Conservation (phyloP, 2,797 vertebrate species). For the Cuniculus paca region DNA sequence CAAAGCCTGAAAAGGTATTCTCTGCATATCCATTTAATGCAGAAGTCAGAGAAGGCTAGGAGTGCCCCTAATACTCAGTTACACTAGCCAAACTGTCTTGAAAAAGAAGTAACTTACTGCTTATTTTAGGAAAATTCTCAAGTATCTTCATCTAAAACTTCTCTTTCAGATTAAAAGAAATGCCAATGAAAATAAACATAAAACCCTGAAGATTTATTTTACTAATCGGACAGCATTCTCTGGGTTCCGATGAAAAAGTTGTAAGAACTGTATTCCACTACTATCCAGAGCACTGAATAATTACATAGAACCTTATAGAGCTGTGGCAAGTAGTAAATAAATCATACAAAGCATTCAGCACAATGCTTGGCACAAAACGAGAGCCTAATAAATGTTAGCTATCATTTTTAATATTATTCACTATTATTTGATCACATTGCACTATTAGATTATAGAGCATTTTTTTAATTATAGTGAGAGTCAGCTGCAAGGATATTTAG, state of each 20-base stretch:
- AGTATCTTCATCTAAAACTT: slow-evolving; percentile 39
- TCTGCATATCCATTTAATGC: neutral
- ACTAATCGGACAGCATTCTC: slow-evolving; percentile 34
- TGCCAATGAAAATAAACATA: neutral
- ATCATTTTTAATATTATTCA: neutral
- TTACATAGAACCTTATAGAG: neutral
- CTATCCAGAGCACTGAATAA: neutral
- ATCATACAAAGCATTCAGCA: slow-evolving; percentile 25
- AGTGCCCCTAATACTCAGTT: neutral
- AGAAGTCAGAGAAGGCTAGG: neutral
- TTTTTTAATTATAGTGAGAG: slow-evolving; percentile 16
- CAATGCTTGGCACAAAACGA: neutral
- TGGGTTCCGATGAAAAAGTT: slow-evolving; percentile 31
- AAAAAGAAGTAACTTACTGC: neutral
- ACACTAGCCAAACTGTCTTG: neutral
- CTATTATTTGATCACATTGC: neutral
- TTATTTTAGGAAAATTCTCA: slow-evolving; percentile 55
- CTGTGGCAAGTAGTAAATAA: neutral
- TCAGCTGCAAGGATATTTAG: slow-evolving; percentile 17
- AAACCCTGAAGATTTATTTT: slow-evolving; percentile 43
- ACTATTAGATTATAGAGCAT: slow-evolving; percentile 28
- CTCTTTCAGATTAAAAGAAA: slow-evolving; percentile 30
- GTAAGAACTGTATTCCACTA: neutral
- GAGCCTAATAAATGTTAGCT: slow-evolving; percentile 34
- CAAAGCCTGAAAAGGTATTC: neutral